phyloP scores from a whole-genome alignment of 2,888 invertebrate genomes.

The Deroplatys truncata region DNA sequence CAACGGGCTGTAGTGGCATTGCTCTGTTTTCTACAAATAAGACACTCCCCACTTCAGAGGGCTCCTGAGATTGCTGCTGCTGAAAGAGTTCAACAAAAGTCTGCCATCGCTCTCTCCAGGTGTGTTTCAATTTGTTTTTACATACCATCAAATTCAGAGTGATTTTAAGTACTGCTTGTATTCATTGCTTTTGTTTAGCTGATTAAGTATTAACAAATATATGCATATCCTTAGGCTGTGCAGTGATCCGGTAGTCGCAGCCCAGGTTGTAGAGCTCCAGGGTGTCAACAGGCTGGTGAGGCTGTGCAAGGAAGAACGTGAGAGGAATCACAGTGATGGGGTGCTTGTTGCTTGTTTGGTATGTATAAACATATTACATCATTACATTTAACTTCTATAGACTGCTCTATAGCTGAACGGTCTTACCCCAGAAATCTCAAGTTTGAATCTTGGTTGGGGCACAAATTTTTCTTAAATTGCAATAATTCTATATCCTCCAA shows the following conservation, averaged over 20 bases:
- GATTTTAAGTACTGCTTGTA: not conserved
- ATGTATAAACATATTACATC: constrained; percentile 37
- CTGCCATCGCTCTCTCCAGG: constrained; percentile 78
- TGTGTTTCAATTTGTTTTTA: constrained; percentile 37
- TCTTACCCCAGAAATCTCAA: too few relatives aligned
- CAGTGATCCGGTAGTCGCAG: constrained; percentile 61
- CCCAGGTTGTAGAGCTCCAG: constrained; percentile 65
- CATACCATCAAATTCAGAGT: not conserved
- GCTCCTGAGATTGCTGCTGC: constrained; percentile 60
- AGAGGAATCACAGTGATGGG: constrained; percentile 61
- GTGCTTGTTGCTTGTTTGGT: constrained; percentile 64
- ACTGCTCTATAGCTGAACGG: too few relatives aligned
- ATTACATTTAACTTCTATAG: too few relatives aligned
- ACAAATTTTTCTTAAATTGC: too few relatives aligned
- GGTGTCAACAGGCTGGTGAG: constrained; percentile 62
- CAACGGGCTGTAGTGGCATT: constrained; percentile 62
- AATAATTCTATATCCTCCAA: too few relatives aligned
- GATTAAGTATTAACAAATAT: too few relatives aligned
- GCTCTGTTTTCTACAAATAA: constrained; percentile 65
- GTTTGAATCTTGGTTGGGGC: too few relatives aligned
- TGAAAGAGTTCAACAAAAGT: constrained; percentile 74
- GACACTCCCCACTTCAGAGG: constrained; percentile 45
- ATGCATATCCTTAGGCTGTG: constrained; percentile 51
- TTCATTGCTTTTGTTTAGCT: too few relatives aligned
- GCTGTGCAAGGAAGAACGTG: constrained; percentile 61